Percentiles rank a stretch among this genome's conserved stretches.
Conservation (phyloP, 2,113 vertebrate species). For the Cacatua alba region DNA sequence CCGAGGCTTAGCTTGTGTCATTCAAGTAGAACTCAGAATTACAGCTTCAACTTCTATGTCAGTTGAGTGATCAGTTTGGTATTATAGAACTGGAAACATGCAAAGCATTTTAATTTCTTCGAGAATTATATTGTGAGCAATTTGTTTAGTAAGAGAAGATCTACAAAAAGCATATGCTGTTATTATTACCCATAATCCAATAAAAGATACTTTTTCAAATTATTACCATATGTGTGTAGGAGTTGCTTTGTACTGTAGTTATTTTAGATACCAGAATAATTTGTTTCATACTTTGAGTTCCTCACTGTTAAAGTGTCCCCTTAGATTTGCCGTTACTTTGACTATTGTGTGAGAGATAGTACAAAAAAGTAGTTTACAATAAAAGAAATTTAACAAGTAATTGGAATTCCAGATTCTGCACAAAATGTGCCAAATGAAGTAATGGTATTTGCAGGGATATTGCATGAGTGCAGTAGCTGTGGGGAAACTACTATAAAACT, state of each 20-base stretch:
- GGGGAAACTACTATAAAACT: constrained; percentile 20
- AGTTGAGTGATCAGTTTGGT: constrained; percentile 20
- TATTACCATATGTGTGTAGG: constrained; percentile 60
- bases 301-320: constrained; percentile 29
- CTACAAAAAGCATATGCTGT: constrained; percentile 54
- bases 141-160: constrained; percentile 68
- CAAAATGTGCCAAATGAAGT: constrained; percentile 46
- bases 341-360: constrained; percentile 47
- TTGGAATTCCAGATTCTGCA: constrained; percentile 57
- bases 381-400: constrained; percentile 43
- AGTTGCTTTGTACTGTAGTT: constrained; percentile 55
- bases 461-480: constrained; percentile 21
- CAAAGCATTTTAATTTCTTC: constrained; percentile 65
- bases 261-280: constrained; percentile 67
- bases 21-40: background rate
- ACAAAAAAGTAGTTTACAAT: constrained; percentile 21
- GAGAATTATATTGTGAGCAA: constrained; percentile 59
- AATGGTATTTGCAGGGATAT: constrained; percentile 55
- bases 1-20: background rate
- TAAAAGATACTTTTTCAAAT: constrained; percentile 69
- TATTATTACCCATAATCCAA: constrained; percentile 67
- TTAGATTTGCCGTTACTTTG: constrained; percentile 49
- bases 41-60: background rate
- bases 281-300: constrained; percentile 68
- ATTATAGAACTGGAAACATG: constrained; percentile 43